Evolutionary conservation across 2,113 vertebrate genomes (phyloP).

Genomic region (Tympanuchus pallidicinctus): DNA sequence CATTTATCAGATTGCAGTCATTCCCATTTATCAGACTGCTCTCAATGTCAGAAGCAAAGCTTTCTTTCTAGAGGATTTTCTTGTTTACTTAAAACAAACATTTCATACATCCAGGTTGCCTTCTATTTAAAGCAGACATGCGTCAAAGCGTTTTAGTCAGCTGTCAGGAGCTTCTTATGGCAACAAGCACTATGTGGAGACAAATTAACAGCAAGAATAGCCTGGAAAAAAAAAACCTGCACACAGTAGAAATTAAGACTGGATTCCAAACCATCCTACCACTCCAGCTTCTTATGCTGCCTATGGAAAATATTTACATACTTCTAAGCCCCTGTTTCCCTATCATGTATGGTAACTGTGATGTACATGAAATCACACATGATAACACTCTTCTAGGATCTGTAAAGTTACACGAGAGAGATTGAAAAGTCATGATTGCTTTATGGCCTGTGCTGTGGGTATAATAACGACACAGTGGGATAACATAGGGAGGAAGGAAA

Average conservation of each 20-base stretch:
- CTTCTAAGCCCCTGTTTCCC: neutral
- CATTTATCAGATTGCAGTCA: neutral
- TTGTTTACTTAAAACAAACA: neutral
- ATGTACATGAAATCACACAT: neutral
- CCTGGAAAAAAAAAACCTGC: neutral
- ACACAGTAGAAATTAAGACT: neutral
- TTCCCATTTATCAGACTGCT: neutral
- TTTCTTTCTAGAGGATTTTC: neutral
- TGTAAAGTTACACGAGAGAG: neutral
- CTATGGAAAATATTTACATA: neutral
- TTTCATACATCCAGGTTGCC: neutral
- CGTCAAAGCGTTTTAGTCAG: neutral
- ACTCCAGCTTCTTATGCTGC: neutral
- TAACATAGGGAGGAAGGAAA: neutral
- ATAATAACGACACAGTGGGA: neutral
- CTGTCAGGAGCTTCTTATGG: neutral
- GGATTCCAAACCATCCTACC: neutral
- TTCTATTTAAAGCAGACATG: neutral
- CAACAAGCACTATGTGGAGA: neutral
- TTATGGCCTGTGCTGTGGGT: neutral
- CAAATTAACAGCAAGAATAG: neutral
- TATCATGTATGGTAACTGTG: accelerated
- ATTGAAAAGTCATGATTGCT: neutral
- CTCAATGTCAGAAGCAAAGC: neutral
- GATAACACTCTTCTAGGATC: neutral